Evolutionary conservation across 2,113 vertebrate species (phyloP), one percentile per base, ranked within the genome.

Genomic region (Cnemophilus loriae): DNA sequence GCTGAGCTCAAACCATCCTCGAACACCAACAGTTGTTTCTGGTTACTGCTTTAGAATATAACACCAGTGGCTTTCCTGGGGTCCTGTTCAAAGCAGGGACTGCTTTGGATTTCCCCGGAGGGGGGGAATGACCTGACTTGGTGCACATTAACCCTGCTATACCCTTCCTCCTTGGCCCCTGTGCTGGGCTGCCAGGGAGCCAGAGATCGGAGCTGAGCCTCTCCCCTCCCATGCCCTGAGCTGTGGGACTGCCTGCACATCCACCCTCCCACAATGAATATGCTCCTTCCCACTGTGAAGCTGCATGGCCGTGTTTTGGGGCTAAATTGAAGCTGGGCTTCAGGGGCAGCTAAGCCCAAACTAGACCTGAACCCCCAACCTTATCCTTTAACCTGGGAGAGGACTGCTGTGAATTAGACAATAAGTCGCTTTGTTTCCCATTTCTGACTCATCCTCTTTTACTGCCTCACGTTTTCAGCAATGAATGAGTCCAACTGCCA

Each of bases 401-500:
- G 0, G 0, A 60, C 53, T 79, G 50, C 64, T 39, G 21, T 1
- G 5, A 56, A 65, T 65, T 19, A 55, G 79, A 81, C 55, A 90
- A 4, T 42, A 80, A 75, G 15, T 65, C 50, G 24, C 59, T 93
- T 94, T 95, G 77, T 97, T 92, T 91, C 63, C 44, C 26, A 20
- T 60, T 89, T 75, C 87, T 87, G 87, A 91, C 59, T 93, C 14
- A 39, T 91, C 70, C 4, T 85, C 47, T 93, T 93, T 90, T 65
- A 74, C 49, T 92, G 83, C 88, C 74, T 95, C 79, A 77, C 0
- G 0, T 95, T 94, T 88, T 57, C 89, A 93, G 80, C 53, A 59
- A 71, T 10, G 17, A 96, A 87, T 61, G 61, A 78, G 64, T 61
- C 91, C 92, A 85, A 92, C 82, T 95, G 95, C 73, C 65, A 75